phyloP scores from a whole-genome alignment of 2,888 invertebrate genomes.

The Ichneumoninae sp. region DNA sequence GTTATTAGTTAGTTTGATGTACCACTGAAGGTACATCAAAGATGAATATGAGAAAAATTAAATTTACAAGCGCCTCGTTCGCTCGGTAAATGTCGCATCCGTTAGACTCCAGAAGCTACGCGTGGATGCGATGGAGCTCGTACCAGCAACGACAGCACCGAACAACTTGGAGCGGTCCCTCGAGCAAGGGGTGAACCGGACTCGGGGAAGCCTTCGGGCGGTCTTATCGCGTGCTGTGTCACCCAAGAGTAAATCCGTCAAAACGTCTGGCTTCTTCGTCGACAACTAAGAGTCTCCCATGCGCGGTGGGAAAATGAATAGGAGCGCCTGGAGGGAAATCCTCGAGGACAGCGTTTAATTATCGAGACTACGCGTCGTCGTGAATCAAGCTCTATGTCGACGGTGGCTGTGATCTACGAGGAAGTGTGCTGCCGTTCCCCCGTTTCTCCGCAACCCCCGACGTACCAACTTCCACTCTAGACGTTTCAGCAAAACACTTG shows the following conservation, averaged over 20 bases:
- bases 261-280: slow-evolving; percentile 45
- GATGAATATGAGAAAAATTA: slow-evolving; percentile 2
- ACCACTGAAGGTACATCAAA: neutral
- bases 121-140: slow-evolving; percentile 14
- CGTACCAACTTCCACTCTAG: slow-evolving; percentile 5
- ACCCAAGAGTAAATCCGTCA: slow-evolving; percentile 65
- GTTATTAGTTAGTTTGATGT: too few relatives aligned
- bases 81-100: slow-evolving; percentile 22
- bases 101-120: slow-evolving; percentile 15
- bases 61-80: slow-evolving; percentile 38
- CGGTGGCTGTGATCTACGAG: slow-evolving; percentile 20
- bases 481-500: slow-evolving; percentile 17
- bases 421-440: slow-evolving; percentile 14
- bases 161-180: slow-evolving; percentile 5
- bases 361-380: slow-evolving; percentile 52
- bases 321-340: slow-evolving; percentile 48
- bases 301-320: slow-evolving; percentile 42
- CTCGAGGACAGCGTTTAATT: slow-evolving; percentile 64
- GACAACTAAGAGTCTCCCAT: slow-evolving; percentile 7
- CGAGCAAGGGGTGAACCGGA: slow-evolving; percentile 12
- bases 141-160: slow-evolving; percentile 21
- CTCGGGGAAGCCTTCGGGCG: slow-evolving; percentile 47
- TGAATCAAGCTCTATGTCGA: slow-evolving; percentile 56
- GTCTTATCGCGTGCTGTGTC: slow-evolving; percentile 64
- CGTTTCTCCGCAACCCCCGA: neutral